These are phyloP conservation scores for Microctenopoma lineatum DNA, from an alignment of 2,797 vertebrate genomes.

Conservation along the genomic window DNA sequence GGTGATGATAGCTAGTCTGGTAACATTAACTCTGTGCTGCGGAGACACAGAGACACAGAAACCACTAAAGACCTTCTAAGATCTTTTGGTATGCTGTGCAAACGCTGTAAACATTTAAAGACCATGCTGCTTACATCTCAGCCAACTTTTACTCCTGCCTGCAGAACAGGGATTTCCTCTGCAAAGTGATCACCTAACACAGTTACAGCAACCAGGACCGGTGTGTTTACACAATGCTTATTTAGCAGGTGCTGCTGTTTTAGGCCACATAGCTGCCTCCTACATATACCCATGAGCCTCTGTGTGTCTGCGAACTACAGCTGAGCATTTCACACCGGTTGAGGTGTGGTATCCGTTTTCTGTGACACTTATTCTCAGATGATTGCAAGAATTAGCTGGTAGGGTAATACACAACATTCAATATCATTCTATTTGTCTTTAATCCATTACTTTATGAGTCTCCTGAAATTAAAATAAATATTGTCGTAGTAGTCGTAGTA, in stretches of 20 bases:
- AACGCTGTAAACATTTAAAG: slow-evolving; percentile 68
- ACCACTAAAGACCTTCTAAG: slow-evolving; percentile 63
- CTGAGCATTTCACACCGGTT: background rate
- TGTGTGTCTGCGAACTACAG: slow-evolving; percentile 4
- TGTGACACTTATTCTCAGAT: background rate
- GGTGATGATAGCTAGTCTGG: slow-evolving; percentile 72
- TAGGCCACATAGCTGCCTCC: background rate
- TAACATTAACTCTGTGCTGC: slow-evolving; percentile 70
- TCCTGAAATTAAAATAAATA: too few species aligned
- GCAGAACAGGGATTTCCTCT: slow-evolving; percentile 24
- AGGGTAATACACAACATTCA: background rate
- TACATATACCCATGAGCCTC: slow-evolving; percentile 7
- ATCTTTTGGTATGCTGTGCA: slow-evolving; percentile 62
- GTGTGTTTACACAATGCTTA: slow-evolving; percentile 34
- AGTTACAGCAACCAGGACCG: slow-evolving; percentile 25
- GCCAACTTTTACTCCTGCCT: slow-evolving; percentile 27
- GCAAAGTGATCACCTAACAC: slow-evolving; percentile 40
- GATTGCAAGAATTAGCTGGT: background rate
- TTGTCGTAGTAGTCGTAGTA: too few species aligned
- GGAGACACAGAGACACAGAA: slow-evolving; percentile 58
- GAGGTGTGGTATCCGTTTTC: slow-evolving; percentile 1
- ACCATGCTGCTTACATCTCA: slow-evolving; percentile 29
- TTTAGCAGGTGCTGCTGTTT: slow-evolving; percentile 30
- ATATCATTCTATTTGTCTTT: background rate
- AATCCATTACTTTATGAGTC: background rate